Conservation (phyloP, 2,797 vertebrate genomes). For the Molossus alvarezi region DNA sequence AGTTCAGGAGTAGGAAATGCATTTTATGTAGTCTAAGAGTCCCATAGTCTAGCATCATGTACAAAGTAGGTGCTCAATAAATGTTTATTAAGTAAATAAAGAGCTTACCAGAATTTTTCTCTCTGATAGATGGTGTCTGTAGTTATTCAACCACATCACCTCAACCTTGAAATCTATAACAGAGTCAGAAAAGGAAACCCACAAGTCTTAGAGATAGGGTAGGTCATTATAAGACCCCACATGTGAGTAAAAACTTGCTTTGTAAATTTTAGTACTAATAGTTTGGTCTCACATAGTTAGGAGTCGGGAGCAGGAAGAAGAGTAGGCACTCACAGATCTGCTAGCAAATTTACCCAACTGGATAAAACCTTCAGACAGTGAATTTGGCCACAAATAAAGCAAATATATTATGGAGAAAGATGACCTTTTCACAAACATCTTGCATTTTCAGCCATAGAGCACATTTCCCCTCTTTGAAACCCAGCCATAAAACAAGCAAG, state of each 20-base stretch:
- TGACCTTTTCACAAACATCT: conserved; percentile 22
- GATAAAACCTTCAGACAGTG: background rate
- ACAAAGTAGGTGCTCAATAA: conserved; percentile 6
- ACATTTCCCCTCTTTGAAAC: conserved; percentile 35
- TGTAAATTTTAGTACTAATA: conserved; percentile 15
- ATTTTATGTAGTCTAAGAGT: background rate
- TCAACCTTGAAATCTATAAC: background rate
- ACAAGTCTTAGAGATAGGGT: background rate
- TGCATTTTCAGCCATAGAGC: background rate
- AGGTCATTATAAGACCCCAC: background rate
- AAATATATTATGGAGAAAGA: background rate
- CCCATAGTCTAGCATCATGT: background rate
- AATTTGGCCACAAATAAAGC: conserved; percentile 36
- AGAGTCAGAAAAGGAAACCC: background rate
- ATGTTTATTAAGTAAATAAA: conserved; percentile 9
- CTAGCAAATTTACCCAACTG: background rate
- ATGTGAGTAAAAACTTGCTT: conserved; percentile 19
- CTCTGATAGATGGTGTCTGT: background rate
- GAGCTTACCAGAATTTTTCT: background rate
- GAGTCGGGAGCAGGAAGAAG: background rate
- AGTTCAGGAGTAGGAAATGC: background rate
- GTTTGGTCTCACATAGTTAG: background rate
- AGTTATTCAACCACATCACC: background rate
- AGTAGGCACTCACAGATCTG: background rate
- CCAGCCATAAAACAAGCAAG: background rate